These are phyloP conservation scores for Pseudocheirus occidentalis DNA, from an alignment of 2,797 vertebrate species.

Conservation along the genomic window DNA sequence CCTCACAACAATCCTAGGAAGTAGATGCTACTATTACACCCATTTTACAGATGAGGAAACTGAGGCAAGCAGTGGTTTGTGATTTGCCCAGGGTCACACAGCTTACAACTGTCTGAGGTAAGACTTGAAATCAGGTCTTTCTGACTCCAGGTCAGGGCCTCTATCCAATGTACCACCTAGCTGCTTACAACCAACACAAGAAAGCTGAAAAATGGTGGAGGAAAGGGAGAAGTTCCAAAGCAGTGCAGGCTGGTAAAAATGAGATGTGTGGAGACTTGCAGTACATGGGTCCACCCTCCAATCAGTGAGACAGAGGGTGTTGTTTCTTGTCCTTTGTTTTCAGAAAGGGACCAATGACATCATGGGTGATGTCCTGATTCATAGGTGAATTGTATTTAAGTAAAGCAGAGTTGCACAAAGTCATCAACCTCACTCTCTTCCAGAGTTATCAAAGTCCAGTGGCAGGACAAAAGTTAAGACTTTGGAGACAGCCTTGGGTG, in stretches of 20 bases:
- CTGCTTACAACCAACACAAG: background rate
- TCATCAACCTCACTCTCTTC: background rate
- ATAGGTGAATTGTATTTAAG: background rate
- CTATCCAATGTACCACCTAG: background rate
- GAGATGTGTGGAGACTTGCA: background rate
- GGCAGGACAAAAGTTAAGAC: background rate
- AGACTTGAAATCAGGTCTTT: background rate
- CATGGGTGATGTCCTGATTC: background rate
- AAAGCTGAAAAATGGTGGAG: background rate
- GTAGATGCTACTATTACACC: background rate
- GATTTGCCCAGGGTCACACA: background rate
- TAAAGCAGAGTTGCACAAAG: background rate
- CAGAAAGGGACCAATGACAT: background rate
- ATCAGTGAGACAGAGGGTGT: background rate
- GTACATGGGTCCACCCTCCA: background rate
- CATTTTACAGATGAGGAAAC: background rate
- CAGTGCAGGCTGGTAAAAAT: background rate
- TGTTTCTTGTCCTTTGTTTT: background rate
- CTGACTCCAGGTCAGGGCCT: background rate
- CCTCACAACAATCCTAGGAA: background rate
- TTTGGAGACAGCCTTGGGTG: background rate
- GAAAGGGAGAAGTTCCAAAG: background rate
- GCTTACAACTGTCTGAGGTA: background rate
- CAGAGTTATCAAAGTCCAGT: background rate
- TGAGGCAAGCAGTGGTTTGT: background rate